Percentiles rank a stretch among this genome's conserved stretches.
These are phyloP conservation scores for Agelastica alni DNA, from an alignment of 2,888 invertebrate species.

Conservation along the genomic window DNA sequence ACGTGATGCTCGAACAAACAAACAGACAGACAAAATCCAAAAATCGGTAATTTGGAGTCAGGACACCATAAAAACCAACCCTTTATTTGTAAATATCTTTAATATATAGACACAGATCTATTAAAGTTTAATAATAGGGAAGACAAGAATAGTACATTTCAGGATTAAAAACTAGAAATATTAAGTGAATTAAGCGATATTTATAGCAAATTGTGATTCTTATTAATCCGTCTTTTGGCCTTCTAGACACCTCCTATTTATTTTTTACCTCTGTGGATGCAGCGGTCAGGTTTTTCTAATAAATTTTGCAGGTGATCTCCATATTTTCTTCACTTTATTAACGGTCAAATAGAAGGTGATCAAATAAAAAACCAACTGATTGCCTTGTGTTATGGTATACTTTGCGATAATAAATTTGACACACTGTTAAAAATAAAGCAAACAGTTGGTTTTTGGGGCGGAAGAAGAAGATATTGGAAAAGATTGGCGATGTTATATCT, in stretches of 20 bases:
- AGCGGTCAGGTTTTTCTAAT: constrained; percentile 18
- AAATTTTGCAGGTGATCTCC: constrained; percentile 32
- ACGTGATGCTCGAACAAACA: no score
- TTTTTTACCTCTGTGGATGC: constrained; percentile 8
- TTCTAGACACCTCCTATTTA: not conserved
- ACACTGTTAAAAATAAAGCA: constrained; percentile 16
- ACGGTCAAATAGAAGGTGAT: constrained; percentile 15
- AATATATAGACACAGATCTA: no score
- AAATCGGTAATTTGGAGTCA: no score
- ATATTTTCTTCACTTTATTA: constrained; percentile 27
- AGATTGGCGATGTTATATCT: constrained; percentile 14
- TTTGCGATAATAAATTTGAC: constrained; percentile 25
- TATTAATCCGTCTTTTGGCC: not conserved
- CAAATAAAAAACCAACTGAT: constrained; percentile 22
- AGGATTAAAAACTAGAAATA: no score
- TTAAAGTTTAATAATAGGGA: no score
- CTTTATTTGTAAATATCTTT: no score
- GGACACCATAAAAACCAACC: no score
- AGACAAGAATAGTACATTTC: no score
- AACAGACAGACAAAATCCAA: no score
- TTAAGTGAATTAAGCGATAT: no score
- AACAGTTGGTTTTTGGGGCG: constrained; percentile 13
- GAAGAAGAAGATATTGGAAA: constrained; percentile 12
- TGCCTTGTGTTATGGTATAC: constrained; percentile 22
- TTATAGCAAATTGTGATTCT: no score